Base-by-base conservation (phyloP, 2,797 vertebrate species). In the Pachyuromys duprasi region DNA sequence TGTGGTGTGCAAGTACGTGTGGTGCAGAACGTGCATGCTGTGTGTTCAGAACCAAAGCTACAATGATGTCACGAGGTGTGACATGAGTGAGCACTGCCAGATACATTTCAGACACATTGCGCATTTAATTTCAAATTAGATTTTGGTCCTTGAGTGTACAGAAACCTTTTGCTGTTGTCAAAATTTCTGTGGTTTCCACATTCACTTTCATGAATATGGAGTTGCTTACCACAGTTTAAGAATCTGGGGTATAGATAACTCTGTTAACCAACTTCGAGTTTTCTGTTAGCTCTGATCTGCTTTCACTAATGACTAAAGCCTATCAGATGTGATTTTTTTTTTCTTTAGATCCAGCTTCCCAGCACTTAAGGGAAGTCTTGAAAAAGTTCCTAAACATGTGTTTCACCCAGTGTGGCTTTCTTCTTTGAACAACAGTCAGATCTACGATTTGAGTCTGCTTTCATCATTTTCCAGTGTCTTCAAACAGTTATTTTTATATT, bases 401-500 rank as follows among this genome's bases (percentile, higher is more conserved):
- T 90, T 36, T 86, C 39, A 67, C 53, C 49, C 76, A 81, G 11
- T 53, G 28, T n/a, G 42, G 62, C 70, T 81, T 13, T 26, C 86
- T 92, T 79, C 75, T 86, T 92, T 72, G 84, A 81, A 6, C 53
- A 78, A 3, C 22, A 57, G n/a, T 86, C 86, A 95, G 67, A 74
- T 86, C 8, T 93, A 70, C 65, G 67, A 67, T 93, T 72, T 95
- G 39, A 93, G 55, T 72, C 57, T 91, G 3, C 55, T 78, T 83
- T 93, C 8, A 12, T 90, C 81, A 90, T 60, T 92, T 92, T 89
- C 55, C 72, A 67, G 0, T 88, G 15, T 74, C 79, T 94, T 92
- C n/a, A 60, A 81, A 75, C 24, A 86, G 42, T 93, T 89, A 26
- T 53, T 92, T 90, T 91, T 93, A 28, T 75, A 24, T 91, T 96